A percentile compares a stretch with the other conserved stretches of the same genome.
These are phyloP conservation scores for Pseudocheirus occidentalis DNA, from an alignment of 2,797 vertebrate species.

Conservation along the genomic window DNA sequence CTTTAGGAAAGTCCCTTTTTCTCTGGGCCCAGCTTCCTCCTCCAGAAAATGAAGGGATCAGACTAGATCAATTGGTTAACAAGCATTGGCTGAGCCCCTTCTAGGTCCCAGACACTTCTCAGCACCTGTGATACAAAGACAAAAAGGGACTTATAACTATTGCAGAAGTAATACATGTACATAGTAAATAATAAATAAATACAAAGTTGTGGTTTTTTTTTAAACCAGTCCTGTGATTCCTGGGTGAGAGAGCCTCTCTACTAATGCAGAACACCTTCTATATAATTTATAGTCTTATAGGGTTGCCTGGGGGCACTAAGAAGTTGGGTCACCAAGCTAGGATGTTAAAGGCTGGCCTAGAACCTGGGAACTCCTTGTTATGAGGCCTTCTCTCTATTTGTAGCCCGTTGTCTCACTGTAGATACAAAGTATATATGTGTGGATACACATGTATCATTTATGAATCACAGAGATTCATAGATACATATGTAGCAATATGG, in stretches of 20 bases:
- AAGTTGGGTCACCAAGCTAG: not conserved
- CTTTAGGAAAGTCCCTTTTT: not conserved
- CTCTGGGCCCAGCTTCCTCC: not conserved
- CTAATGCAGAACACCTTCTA: not conserved
- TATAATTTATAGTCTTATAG: not conserved
- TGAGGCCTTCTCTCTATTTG: not conserved
- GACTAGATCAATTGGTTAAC: not conserved
- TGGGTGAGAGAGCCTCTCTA: not conserved
- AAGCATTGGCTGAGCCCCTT: not conserved
- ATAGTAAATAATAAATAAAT: not conserved
- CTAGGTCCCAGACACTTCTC: not conserved
- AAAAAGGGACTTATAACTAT: not conserved
- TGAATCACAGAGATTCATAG: not conserved
- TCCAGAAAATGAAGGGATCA: not conserved
- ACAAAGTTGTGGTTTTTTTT: too few relatives aligned
- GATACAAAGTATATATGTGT: not conserved
- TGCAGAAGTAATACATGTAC: not conserved
- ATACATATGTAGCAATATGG: not conserved
- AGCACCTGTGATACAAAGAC: not conserved
- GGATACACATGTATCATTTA: not conserved
- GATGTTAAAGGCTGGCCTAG: not conserved
- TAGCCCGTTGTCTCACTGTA: not conserved
- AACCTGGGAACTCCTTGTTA: not conserved
- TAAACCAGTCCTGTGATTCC: not conserved
- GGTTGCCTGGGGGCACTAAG: not conserved